These are phyloP conservation scores for Octomys mimax DNA, from an alignment of 2,797 vertebrate species.

Conservation along the genomic window DNA sequence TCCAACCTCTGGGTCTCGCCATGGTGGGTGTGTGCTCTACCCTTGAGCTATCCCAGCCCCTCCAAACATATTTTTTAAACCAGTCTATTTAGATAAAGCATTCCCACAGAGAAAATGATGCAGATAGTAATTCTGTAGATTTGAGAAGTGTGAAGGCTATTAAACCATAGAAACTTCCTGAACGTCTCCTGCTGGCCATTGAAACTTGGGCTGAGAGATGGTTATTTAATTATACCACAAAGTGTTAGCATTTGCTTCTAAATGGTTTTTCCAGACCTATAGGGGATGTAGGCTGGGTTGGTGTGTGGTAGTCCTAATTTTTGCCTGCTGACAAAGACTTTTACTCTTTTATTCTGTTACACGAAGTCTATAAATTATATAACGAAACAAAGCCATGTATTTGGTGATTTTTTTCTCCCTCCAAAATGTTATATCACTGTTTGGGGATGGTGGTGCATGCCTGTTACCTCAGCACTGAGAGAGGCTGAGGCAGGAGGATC, in stretches of 20 bases:
- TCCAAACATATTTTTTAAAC: background rate
- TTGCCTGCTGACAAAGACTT: slow-evolving; percentile 31
- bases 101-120: slow-evolving; percentile 43
- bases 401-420: background rate
- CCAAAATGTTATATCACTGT: background rate
- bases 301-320: slow-evolving; percentile 16
- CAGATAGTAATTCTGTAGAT: background rate
- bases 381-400: background rate
- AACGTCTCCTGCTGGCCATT: background rate
- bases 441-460: background rate
- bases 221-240: slow-evolving; percentile 33
- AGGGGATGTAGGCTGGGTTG: background rate
- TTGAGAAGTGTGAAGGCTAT: background rate
- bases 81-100: background rate
- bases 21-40: background rate
- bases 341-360: background rate
- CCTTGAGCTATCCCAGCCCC: background rate
- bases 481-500: background rate
- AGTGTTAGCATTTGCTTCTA: slow-evolving; percentile 33
- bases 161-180: slow-evolving; percentile 23
- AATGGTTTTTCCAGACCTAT: slow-evolving; percentile 28
- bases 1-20: background rate
- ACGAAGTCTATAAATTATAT: background rate
- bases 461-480: background rate
- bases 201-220: slow-evolving; percentile 24